Evolutionary conservation across 2,797 vertebrate species (phyloP).

Genomic region (Okamejei kenojei): DNA sequence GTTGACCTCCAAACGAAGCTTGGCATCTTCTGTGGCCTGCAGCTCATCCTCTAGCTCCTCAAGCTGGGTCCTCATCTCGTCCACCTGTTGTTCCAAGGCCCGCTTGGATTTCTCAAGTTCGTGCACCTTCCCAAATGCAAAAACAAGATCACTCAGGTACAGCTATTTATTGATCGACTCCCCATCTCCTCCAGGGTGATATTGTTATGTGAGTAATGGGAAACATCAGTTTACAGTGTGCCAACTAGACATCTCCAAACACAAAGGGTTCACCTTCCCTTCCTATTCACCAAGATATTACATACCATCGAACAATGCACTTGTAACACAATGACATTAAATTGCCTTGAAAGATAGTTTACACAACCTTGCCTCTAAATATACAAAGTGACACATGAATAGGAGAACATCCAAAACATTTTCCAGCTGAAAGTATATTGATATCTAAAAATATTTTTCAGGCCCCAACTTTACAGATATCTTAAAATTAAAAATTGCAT

Average conservation of each 20-base stretch:
- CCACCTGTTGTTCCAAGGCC: slow-evolving; percentile 70
- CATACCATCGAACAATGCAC: not conserved
- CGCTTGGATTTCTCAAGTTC: slow-evolving; percentile 75
- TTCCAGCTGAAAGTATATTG: not conserved
- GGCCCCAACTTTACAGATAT: not conserved
- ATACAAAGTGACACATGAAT: too few species aligned
- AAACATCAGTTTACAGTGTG: not conserved
- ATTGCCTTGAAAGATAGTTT: not conserved
- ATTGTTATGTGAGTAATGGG: not conserved
- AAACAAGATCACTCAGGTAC: not conserved
- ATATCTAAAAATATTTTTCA: not conserved
- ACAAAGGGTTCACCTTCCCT: not conserved
- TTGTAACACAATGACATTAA: not conserved
- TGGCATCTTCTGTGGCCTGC: slow-evolving; percentile 90
- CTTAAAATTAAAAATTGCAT: not conserved
- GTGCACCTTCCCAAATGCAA: slow-evolving; percentile 57
- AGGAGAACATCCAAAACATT: not conserved
- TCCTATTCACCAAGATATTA: not conserved
- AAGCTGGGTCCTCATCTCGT: slow-evolving; percentile 77
- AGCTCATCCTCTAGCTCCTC: slow-evolving; percentile 95
- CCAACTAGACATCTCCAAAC: not conserved
- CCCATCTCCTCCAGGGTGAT: not conserved
- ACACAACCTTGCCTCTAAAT: not conserved
- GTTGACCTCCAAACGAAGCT: slow-evolving; percentile 92
- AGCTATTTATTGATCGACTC: not conserved